Conservation (phyloP, 2,888 invertebrate genomes). For the Drosophila cracens region DNA sequence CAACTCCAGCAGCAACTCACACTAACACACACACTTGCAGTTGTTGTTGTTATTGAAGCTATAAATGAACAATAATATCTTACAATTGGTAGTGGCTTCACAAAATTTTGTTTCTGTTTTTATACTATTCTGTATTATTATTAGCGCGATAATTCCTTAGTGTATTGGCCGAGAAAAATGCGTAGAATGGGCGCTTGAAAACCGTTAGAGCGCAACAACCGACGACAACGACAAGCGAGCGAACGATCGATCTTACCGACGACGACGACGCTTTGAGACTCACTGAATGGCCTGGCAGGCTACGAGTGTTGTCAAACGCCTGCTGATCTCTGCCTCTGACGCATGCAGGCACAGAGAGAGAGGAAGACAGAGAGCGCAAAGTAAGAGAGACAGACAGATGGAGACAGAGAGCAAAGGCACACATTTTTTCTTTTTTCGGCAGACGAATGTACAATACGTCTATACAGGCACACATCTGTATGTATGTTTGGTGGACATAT, state of each 20-base stretch:
- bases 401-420: slow-evolving; percentile 22
- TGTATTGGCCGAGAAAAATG: slow-evolving; percentile 52
- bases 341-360: slow-evolving; percentile 22
- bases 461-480: neutral
- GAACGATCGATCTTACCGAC: slow-evolving; percentile 55
- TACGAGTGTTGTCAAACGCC: slow-evolving; percentile 41
- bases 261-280: slow-evolving; percentile 72
- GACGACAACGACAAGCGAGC: slow-evolving; percentile 29
- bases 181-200: slow-evolving; percentile 50
- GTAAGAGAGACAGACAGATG: slow-evolving; percentile 8
- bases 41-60: slow-evolving; percentile 43
- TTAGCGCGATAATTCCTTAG: slow-evolving; percentile 51
- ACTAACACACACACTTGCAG: slow-evolving; percentile 48
- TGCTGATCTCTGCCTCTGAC: slow-evolving; percentile 56
- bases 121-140: slow-evolving; percentile 33
- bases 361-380: slow-evolving; percentile 12
- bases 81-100: slow-evolving; percentile 57
- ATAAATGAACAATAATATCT: slow-evolving; percentile 63
- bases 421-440: slow-evolving; percentile 16
- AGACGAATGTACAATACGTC: slow-evolving; percentile 1
- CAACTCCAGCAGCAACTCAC: slow-evolving; percentile 46
- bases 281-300: slow-evolving; percentile 53
- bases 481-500: slow-evolving; percentile 1
- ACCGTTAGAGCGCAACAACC: slow-evolving; percentile 64
- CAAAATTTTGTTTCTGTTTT: slow-evolving; percentile 32